These are phyloP conservation scores for Coracias cyanogaster DNA, from an alignment of 2,797 vertebrate genomes.

Conservation along the genomic window DNA sequence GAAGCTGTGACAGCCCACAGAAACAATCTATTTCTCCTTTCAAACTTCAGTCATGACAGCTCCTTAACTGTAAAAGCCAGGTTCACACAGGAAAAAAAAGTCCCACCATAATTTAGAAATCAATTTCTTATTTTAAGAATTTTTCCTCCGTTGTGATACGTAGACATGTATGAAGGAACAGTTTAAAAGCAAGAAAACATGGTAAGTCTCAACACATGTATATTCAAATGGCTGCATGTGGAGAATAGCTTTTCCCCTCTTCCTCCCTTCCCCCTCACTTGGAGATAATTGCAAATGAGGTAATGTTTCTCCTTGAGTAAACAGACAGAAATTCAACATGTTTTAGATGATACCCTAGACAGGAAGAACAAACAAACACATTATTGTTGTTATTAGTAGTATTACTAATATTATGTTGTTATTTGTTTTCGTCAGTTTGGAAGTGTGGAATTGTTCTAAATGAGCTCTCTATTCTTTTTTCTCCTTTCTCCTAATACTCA, in stretches of 20 bases:
- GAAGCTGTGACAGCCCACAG: background rate
- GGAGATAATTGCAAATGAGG: background rate
- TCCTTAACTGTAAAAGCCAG: background rate
- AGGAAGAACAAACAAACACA: background rate
- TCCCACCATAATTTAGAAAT: background rate
- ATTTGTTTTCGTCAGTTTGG: background rate
- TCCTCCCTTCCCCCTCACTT: background rate
- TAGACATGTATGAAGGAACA: background rate
- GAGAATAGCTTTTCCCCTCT: background rate
- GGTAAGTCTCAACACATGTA: background rate
- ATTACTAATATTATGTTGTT: background rate
- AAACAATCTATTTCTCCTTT: conserved; percentile 20
- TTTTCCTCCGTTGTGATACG: background rate
- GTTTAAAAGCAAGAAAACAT: background rate
- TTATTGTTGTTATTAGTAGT: background rate
- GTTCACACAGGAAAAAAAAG: fast-evolving
- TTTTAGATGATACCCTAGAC: background rate
- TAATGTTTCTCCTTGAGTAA: background rate
- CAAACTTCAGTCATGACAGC: background rate
- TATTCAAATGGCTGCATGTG: background rate
- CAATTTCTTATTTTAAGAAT: background rate
- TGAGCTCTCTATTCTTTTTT: background rate
- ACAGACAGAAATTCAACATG: background rate
- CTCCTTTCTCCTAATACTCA: background rate
- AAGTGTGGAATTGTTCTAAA: background rate